phyloP scores from a whole-genome alignment of 2,797 vertebrate genomes.

The Poecilia velifera region DNA sequence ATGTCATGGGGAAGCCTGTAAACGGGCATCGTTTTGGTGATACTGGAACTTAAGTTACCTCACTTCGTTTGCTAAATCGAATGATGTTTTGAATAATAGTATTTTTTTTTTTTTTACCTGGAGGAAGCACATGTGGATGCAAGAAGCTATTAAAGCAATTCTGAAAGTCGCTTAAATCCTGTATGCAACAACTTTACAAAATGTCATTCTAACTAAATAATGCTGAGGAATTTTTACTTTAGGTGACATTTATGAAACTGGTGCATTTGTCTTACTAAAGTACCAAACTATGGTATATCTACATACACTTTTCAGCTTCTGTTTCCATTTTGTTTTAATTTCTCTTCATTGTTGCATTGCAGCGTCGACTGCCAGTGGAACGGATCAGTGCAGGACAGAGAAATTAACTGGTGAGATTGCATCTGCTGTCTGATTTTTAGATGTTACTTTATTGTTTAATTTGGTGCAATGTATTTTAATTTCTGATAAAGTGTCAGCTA shows the following conservation, averaged over 20 bases:
- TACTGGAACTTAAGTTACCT: not conserved
- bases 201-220: too few relatives aligned
- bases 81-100: not conserved
- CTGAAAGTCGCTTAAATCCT: not conserved
- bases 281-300: not conserved
- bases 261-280: not conserved
- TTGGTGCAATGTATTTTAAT: not conserved
- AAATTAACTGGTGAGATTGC: slow-evolving; percentile 88
- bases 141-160: too few relatives aligned
- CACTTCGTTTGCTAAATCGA: not conserved
- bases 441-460: not conserved
- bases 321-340: slow-evolving; percentile 7
- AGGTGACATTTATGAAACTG: not conserved
- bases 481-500: slow-evolving; percentile 1
- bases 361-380: slow-evolving; percentile 87
- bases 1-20: not conserved
- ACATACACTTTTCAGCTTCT: not conserved
- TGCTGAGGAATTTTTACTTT: not conserved
- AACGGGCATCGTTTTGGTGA: not conserved
- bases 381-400: slow-evolving; percentile 82
- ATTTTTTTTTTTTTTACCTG: not conserved
- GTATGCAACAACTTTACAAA: not conserved
- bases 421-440: slow-evolving; percentile 4
- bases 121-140: not conserved
- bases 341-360: slow-evolving; percentile 18